These are phyloP conservation scores for Ormyrus rosae DNA, from an alignment of 2,888 invertebrate genomes.

Conservation along the genomic window DNA sequence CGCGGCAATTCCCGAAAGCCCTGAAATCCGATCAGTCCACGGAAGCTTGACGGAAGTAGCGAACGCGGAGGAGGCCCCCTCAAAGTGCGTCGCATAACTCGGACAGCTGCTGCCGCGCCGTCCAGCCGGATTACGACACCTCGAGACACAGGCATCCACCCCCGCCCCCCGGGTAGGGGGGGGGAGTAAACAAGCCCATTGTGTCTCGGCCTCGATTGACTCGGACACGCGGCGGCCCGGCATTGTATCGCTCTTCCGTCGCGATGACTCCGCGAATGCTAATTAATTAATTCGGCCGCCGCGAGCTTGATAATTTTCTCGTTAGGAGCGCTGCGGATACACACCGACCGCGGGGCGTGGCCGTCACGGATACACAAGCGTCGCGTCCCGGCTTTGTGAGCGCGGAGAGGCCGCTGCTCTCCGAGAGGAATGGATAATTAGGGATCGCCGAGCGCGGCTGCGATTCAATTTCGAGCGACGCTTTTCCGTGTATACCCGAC, in stretches of 20 bases:
- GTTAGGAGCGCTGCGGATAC: not conserved
- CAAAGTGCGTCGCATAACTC: conserved; percentile 48
- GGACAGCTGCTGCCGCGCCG: conserved; percentile 57
- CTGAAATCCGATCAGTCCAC: conserved; percentile 9
- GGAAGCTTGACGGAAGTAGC: not conserved
- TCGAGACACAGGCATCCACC: conserved; percentile 24
- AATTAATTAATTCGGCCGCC: conserved; percentile 45
- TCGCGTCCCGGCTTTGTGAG: not conserved
- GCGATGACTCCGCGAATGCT: conserved; percentile 24
- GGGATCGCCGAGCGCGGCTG: not conserved
- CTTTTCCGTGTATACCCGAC: too few species aligned
- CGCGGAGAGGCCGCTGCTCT: not conserved
- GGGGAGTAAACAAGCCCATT: too few species aligned
- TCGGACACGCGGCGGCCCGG: conserved; percentile 12
- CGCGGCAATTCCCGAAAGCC: not conserved
- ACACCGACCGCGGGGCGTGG: not conserved
- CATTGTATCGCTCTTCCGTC: not conserved
- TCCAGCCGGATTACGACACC: conserved; percentile 60
- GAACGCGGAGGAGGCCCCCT: conserved; percentile 30
- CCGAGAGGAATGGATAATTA: conserved; percentile 3
- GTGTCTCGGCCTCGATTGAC: conserved; percentile 14
- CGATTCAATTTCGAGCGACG: too few species aligned
- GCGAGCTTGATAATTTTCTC: conserved; percentile 41
- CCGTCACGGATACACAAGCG: too few species aligned
- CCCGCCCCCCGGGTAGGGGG: too few species aligned